Evolutionary conservation across 1,140 invertebrate species (phyloP).

Genomic region (Doryteuthis pealeii): DNA sequence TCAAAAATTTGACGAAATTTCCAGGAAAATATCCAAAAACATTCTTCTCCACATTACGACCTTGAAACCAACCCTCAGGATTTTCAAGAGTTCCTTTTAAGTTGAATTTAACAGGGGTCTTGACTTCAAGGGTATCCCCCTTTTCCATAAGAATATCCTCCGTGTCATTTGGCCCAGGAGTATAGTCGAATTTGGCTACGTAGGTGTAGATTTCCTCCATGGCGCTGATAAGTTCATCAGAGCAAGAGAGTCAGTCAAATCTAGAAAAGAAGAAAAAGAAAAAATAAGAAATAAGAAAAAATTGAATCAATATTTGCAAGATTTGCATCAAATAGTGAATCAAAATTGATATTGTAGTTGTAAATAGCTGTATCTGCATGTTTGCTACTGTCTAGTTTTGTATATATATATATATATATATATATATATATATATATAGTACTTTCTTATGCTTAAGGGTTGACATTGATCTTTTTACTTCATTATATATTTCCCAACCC

Average conservation of each 20-base stretch:
- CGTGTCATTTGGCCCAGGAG: neutral
- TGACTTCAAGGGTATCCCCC: neutral
- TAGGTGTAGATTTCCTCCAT: conserved; percentile 8
- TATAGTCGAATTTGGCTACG: conserved; percentile 1
- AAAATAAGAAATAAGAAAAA: too few relatives aligned
- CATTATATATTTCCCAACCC: too few relatives aligned
- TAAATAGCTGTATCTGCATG: too few relatives aligned
- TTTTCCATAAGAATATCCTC: neutral
- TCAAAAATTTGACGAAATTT: conserved; percentile 20
- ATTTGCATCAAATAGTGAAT: too few relatives aligned
- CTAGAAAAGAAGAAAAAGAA: too few relatives aligned
- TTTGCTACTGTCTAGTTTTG: too few relatives aligned
- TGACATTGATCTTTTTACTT: too few relatives aligned
- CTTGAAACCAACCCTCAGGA: conserved; percentile 28
- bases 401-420: too few relatives aligned
- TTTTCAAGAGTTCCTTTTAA: neutral
- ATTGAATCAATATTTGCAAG: too few relatives aligned
- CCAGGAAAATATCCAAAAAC: conserved; percentile 26
- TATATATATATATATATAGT: too few relatives aligned
- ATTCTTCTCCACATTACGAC: conserved; percentile 24
- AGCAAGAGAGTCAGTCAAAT: neutral
- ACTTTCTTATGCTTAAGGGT: too few relatives aligned
- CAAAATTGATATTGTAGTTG: too few relatives aligned
- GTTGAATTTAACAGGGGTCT: neutral
- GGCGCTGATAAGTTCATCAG: neutral